Evolutionary conservation across 2,888 invertebrate species (phyloP).

Genomic region (Muschampia plurimacula): DNA sequence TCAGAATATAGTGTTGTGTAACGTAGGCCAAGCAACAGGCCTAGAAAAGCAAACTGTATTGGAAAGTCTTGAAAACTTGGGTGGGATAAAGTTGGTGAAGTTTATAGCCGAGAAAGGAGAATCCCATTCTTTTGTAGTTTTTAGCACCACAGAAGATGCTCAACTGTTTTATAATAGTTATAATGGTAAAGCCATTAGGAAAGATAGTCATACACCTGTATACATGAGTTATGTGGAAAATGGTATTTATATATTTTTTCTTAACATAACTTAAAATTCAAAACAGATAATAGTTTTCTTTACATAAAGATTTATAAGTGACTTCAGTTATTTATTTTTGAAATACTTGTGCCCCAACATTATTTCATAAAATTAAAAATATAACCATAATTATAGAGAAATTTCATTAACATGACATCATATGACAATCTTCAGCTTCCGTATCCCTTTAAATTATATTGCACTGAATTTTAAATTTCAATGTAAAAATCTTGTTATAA

Average conservation of each 20-base stretch:
- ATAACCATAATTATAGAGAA: too few species aligned
- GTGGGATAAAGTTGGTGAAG: slow-evolving; percentile 84
- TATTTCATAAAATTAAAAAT: too few species aligned
- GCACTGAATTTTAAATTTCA: too few species aligned
- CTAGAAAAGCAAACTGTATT: slow-evolving; percentile 88
- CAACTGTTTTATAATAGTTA: slow-evolving; percentile 81
- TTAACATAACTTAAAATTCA: not conserved
- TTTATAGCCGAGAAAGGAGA: slow-evolving; percentile 91
- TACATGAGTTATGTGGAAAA: slow-evolving; percentile 88
- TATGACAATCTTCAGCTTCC: too few species aligned
- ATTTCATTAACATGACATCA: too few species aligned
- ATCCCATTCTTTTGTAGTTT: slow-evolving; percentile 92
- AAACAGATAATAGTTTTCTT: too few species aligned
- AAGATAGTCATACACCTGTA: slow-evolving; percentile 84
- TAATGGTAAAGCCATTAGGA: slow-evolving; percentile 85
- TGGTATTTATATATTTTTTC: slow-evolving; percentile 72
- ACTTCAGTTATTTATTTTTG: too few species aligned
- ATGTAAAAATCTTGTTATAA: too few species aligned
- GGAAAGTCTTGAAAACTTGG: slow-evolving; percentile 83
- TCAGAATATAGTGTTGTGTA: slow-evolving; percentile 92
- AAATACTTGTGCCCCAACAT: too few species aligned
- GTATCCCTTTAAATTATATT: too few species aligned
- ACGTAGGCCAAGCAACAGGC: slow-evolving; percentile 94
- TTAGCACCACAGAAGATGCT: slow-evolving; percentile 80
- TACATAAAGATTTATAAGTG: too few species aligned